Percentiles rank a stretch among this genome's conserved stretches.
Conservation (phyloP, 2,888 invertebrate genomes). For the Aricia artaxerxes region DNA sequence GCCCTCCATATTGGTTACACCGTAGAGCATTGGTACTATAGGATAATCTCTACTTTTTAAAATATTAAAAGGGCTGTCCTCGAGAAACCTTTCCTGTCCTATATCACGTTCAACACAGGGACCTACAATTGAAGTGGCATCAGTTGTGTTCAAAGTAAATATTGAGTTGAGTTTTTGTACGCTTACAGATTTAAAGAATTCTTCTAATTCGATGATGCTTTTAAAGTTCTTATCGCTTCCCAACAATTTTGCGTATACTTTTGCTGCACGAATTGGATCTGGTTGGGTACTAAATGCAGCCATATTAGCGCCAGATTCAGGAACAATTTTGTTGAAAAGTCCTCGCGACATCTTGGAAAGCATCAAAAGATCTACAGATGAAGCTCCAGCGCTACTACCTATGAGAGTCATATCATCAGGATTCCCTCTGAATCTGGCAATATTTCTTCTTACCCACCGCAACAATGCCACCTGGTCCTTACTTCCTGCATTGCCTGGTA, state of each 20-base stretch:
- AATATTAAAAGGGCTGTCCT: conserved; percentile 50
- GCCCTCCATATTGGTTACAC: conserved; percentile 51
- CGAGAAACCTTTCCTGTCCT: conserved; percentile 49
- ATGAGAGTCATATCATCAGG: conserved; percentile 51
- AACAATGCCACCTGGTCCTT: conserved; percentile 52
- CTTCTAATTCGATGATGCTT: conserved; percentile 51
- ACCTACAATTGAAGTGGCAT: conserved; percentile 44
- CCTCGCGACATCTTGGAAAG: conserved; percentile 54
- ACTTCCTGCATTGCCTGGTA: conserved; percentile 52
- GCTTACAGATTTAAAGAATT: conserved; percentile 53
- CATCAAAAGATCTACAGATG: conserved; percentile 54
- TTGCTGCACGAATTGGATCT: conserved; percentile 55
- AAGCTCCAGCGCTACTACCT: conserved; percentile 59
- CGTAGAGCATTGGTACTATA: conserved; percentile 53
- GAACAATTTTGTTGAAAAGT: conserved; percentile 56
- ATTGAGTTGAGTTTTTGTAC: conserved; percentile 46
- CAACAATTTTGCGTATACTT: conserved; percentile 49
- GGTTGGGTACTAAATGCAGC: conserved; percentile 50
- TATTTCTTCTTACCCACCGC: conserved; percentile 51
- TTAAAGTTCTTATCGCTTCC: conserved; percentile 48
- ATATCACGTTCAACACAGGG: conserved; percentile 51
- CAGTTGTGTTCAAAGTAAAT: conserved; percentile 36
- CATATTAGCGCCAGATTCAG: conserved; percentile 53
- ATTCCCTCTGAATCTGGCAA: conserved; percentile 51
- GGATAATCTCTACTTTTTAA: conserved; percentile 49